Evolutionary conservation across 2,113 vertebrate species (phyloP), one percentile per base, ranked within the genome.

Genomic region (Rana temporaria): DNA sequence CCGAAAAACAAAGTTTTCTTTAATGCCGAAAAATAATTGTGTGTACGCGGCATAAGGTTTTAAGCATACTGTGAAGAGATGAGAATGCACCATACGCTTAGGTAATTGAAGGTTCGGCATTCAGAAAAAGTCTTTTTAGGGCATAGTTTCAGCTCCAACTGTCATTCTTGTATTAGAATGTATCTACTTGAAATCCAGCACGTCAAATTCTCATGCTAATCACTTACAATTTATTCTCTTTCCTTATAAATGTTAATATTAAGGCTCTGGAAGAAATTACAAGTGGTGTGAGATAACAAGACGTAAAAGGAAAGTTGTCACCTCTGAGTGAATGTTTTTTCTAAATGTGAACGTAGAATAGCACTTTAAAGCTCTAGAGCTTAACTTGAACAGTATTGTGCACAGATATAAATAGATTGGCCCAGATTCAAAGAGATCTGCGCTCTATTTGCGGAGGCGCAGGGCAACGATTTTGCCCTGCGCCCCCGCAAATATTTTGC

Each of bases 181-280:
- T 20, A 76, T 78, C 57, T 78, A 1, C 60, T 19, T 53, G 22
- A 24, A 64, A 65, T 78, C 38, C 60, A 65, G 24, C 34, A 48
- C 30, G 60, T 78, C 60, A 78, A 78, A 42, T 64, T 52, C 20
- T 26, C 42, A 26, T 64, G 60, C 59, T 78, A 78, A 78, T 78
- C 42, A 53, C 60, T 65, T 57, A 38, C 18, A 48, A 75, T 60
- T 76, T 76, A 71, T 63, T 60, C 72, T 74, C 30, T 59, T 19
- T 17, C 57, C 73, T 76, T 48, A 17, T 42, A 60, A 22, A 63
- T 62, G 32, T 38, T 76, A 74, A 59, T n/a, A 38, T 59, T 59
- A 4, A 11, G 19, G 17, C 55, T 22, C 71, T 4, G 15, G 56
- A n/a, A 14, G 24, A 32, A 73, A 70, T 69, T 11, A 68, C 34